Evolutionary conservation across 1,140 invertebrate genomes (phyloP).

Genomic region (Manduca sexta): DNA sequence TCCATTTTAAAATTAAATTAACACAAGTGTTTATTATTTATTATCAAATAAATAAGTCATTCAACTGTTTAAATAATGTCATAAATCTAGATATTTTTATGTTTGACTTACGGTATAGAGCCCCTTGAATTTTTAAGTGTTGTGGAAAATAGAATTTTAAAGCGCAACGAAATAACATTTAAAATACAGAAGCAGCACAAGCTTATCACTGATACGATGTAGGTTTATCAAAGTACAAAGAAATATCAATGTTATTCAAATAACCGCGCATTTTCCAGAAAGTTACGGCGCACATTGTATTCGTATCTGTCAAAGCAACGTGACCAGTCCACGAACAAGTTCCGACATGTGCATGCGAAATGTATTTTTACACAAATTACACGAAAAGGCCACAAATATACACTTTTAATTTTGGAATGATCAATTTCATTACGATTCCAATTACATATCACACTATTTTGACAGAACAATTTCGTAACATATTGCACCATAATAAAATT

Average conservation of each 20-base stretch:
- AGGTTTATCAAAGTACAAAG: no score
- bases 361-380: background rate
- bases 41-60: background rate
- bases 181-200: no score
- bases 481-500: slow-evolving; percentile 3
- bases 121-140: no score
- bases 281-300: background rate
- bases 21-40: background rate
- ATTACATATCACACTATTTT: no score
- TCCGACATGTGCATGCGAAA: slow-evolving; percentile 8
- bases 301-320: slow-evolving; percentile 3
- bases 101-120: no score
- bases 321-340: slow-evolving; percentile 2
- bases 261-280: slow-evolving; percentile 13
- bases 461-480: background rate
- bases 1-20: no score
- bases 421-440: background rate
- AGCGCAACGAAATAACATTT: no score
- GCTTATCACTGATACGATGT: no score
- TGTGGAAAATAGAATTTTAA: no score
- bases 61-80: no score
- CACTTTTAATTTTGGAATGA: background rate
- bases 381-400: background rate
- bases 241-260: no score
- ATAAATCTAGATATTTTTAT: no score